phyloP scores from a whole-genome alignment of 2,888 invertebrate genomes.

The Agriopis leucophaearia region DNA sequence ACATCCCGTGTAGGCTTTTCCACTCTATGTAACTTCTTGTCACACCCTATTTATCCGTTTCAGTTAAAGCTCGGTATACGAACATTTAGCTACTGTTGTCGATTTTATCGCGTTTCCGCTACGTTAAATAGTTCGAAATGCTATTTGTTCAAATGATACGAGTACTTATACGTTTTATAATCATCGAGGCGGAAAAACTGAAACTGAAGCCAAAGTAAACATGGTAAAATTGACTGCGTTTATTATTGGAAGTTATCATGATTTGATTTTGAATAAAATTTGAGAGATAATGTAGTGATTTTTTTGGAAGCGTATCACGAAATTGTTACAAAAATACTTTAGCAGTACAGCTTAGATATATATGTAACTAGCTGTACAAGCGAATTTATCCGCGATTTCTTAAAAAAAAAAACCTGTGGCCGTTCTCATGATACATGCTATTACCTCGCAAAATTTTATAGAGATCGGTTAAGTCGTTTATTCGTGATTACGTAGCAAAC shows the following conservation, averaged over 20 bases:
- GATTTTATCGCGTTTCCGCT: conserved; percentile 43
- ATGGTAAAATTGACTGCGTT: conserved; percentile 3
- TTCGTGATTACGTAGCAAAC: too few species aligned
- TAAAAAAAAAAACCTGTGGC: too few species aligned
- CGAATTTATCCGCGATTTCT: too few species aligned
- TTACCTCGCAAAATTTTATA: too few species aligned
- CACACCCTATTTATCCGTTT: too few species aligned
- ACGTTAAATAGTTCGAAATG: conserved; percentile 43
- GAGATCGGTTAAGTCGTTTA: too few species aligned
- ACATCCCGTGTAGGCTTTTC: too few species aligned
- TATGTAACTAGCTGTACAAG: too few species aligned
- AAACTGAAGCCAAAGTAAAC: conserved; percentile 22
- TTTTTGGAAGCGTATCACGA: not conserved
- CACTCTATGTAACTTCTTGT: too few species aligned
- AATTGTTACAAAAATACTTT: too few species aligned
- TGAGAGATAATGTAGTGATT: not conserved
- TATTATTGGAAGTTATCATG: not conserved
- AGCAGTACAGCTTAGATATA: too few species aligned
- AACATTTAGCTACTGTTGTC: conserved; percentile 34
- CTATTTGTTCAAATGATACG: conserved; percentile 38
- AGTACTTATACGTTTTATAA: conserved; percentile 23
- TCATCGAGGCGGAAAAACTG: conserved; percentile 30
- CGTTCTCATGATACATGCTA: too few species aligned
- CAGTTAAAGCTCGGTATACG: conserved; percentile 17
- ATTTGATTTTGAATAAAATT: not conserved